Base-by-base conservation (phyloP, 2,888 invertebrate species). In the Drosophila prolongata region DNA sequence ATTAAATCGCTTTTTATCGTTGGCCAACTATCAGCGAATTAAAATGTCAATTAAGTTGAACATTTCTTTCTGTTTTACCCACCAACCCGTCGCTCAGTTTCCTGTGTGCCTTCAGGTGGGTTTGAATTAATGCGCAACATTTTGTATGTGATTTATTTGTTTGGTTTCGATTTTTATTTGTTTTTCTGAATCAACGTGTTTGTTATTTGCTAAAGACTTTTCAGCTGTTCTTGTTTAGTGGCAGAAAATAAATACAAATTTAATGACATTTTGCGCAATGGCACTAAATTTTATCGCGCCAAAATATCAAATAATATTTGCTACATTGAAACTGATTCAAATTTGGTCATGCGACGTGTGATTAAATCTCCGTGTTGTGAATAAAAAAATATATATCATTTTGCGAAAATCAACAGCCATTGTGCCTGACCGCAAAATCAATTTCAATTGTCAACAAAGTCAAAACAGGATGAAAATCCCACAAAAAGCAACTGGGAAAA, bases 371-470 rank as follows among this genome's bases (percentile, higher is more conserved):
- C 37, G 55, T 61, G 44, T 30, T 46, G 43, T 46, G 65, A 34
- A 40, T 40, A 47, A 52, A 47, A 46, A 27, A 30, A 47, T 30
- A 27, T 14, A 54, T 44, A 54, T 27, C 46, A 57, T 64, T 57
- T 73, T 58, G 44, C 66, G 57, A 65, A 74, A 72, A 72, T 72
- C 72, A 72, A 66, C 75, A 74, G 66, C 66, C 57, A 72, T 72
- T 83, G 79, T 77, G 79, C 64, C 35, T 50, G 50, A 66, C 89
- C 89, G 71, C 85, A 85, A 85, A 85, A 85, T 85, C 89, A 89
- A 85, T 89, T 85, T 89, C 89, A 80, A 89, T 85, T 89, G 87
- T 89, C 89, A 89, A 89, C 89, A 85, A 85, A 85, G 81, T 85
- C 80, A 77, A 75, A 88, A 69, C 76, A 80, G 71, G 64, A 74